phyloP scores from a whole-genome alignment of 2,113 vertebrate species.

The Oreochromis niloticus region DNA sequence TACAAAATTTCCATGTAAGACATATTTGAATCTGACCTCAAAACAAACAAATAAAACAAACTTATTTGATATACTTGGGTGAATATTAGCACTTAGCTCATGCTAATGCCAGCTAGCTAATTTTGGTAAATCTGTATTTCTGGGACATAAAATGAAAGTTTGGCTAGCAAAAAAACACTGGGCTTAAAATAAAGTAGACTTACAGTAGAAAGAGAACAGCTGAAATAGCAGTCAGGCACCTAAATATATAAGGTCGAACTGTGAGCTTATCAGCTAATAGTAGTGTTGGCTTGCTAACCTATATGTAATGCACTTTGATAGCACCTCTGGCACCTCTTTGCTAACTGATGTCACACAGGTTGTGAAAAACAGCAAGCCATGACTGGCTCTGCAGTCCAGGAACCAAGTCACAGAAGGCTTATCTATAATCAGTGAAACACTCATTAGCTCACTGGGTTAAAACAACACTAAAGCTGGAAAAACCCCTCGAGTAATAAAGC shows the following conservation, averaged over 20 bases:
- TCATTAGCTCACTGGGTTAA: background rate
- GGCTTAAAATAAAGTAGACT: background rate
- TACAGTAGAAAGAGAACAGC: background rate
- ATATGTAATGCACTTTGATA: background rate
- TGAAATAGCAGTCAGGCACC: background rate
- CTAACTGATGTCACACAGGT: background rate
- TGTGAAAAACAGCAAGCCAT: background rate
- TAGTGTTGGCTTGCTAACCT: background rate
- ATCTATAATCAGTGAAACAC: background rate
- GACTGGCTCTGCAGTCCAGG: background rate
- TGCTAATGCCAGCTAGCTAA: background rate
- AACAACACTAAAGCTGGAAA: background rate
- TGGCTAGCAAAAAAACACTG: background rate
- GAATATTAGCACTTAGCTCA: background rate
- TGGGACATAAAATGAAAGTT: background rate
- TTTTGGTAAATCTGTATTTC: background rate
- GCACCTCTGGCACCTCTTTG: background rate
- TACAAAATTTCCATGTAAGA: background rate
- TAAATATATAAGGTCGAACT: background rate
- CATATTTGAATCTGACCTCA: background rate
- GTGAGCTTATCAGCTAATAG: background rate
- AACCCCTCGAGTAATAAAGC: background rate
- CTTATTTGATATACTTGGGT: background rate
- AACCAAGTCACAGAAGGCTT: background rate
- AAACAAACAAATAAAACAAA: background rate